Conservation (phyloP, 2,113 vertebrate genomes). For the Onychorhynchus coronatus region DNA sequence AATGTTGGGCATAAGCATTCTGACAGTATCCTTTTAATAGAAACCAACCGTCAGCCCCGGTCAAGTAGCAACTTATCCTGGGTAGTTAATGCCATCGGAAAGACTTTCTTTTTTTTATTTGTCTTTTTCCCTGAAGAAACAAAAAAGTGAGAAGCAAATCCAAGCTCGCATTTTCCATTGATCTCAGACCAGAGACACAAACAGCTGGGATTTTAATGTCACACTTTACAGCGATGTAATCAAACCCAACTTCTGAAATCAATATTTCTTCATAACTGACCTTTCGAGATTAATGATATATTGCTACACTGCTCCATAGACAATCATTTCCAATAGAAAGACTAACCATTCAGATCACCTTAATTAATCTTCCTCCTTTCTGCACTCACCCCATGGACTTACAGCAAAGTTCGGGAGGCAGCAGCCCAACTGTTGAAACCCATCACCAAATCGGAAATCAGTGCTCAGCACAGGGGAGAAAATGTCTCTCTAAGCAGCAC, state of each 20-base stretch:
- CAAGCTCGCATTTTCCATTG: background rate
- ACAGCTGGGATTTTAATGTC: slow-evolving; percentile 15
- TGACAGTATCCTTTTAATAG: background rate
- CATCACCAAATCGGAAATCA: background rate
- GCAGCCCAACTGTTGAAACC: background rate
- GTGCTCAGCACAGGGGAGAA: background rate
- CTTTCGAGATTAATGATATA: slow-evolving; percentile 51
- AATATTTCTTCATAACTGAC: slow-evolving; percentile 63
- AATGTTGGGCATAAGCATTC: background rate
- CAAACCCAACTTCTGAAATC: slow-evolving; percentile 58
- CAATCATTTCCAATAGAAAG: slow-evolving; percentile 42
- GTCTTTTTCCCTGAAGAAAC: background rate
- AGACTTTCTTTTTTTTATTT: background rate
- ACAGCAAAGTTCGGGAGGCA: background rate
- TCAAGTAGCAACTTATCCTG: background rate
- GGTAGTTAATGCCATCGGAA: background rate
- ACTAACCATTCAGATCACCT: slow-evolving; percentile 42
- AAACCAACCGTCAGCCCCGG: background rate
- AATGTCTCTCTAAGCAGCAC: background rate
- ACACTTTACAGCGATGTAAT: background rate
- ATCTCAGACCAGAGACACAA: background rate
- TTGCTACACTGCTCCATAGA: background rate
- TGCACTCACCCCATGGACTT: background rate
- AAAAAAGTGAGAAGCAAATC: background rate
- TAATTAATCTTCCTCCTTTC: slow-evolving; percentile 49